A percentile compares a stretch with the other conserved stretches of the same genome.
These are phyloP conservation scores for Pholis gunnellus DNA, from an alignment of 2,113 vertebrate species.

Conservation along the genomic window DNA sequence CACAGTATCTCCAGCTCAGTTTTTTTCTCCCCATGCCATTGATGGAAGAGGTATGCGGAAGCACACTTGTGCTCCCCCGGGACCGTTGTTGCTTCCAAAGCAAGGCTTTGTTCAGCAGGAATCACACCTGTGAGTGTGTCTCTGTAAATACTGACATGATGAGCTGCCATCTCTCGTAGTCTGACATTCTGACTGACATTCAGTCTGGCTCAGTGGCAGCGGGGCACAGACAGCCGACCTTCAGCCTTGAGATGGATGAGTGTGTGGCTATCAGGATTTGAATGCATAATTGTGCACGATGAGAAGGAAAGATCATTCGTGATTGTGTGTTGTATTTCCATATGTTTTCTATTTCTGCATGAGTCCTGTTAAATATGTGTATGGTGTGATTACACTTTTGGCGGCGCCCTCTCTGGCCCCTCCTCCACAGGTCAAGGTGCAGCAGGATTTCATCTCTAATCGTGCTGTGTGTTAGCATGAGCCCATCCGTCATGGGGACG, in stretches of 20 bases:
- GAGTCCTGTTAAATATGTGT: constrained; percentile 38
- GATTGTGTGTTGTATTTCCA: constrained; percentile 9
- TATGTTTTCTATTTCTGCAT: constrained; percentile 22
- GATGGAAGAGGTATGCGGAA: constrained; percentile 47
- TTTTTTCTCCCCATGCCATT: constrained; percentile 38
- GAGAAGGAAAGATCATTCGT: constrained; percentile 15
- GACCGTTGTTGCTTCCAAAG: constrained; percentile 62
- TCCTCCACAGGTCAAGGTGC: constrained; percentile 75
- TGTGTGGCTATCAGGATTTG: constrained; percentile 31
- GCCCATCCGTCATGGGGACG: constrained; percentile 76
- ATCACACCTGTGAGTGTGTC: constrained; percentile 60
- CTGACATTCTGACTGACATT: constrained; percentile 73
- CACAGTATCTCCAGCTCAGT: constrained; percentile 27
- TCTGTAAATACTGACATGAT: constrained; percentile 77
- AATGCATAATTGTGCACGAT: constrained; percentile 57
- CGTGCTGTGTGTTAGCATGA: constrained; percentile 55
- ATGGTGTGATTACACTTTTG: constrained; percentile 57
- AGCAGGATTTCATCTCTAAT: constrained; percentile 74
- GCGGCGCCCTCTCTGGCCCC: constrained; percentile 33
- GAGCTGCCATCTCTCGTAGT: constrained; percentile 72
- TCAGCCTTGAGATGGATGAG: constrained; percentile 68
- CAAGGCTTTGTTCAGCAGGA: constrained; percentile 58
- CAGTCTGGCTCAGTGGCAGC: constrained; percentile 61
- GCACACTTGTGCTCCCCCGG: constrained; percentile 64
- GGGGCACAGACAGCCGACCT: constrained; percentile 63